Conservation (phyloP, 2,888 invertebrate genomes). For the Philaethria dido region DNA sequence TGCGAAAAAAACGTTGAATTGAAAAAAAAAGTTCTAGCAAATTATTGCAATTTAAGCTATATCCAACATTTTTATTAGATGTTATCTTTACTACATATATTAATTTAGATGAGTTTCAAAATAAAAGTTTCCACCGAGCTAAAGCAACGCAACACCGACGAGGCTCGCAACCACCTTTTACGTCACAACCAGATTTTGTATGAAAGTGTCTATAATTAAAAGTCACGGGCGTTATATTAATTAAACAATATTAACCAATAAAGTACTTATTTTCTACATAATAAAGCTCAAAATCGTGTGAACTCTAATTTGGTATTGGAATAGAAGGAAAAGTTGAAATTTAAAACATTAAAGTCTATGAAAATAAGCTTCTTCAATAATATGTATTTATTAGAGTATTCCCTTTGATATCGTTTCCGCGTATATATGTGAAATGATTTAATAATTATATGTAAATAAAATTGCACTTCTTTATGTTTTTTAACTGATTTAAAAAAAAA, state of each 20-base stretch:
- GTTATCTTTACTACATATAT: not conserved
- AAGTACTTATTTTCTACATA: not conserved
- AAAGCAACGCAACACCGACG: not conserved
- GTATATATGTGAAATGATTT: not conserved
- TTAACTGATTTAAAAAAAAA: too few species aligned
- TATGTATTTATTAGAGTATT: too few species aligned
- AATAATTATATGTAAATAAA: too few species aligned
- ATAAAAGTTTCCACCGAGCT: conserved; percentile 11
- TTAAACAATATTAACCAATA: conserved; percentile 2
- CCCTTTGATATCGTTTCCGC: not conserved
- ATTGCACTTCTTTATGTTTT: too few species aligned
- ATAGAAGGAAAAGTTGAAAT: conserved; percentile 6
- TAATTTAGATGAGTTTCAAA: conserved; percentile 8
- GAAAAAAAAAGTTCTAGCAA: not conserved
- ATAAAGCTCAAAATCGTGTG: not conserved
- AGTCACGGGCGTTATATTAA: conserved; percentile 14
- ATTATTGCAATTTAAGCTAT: too few species aligned
- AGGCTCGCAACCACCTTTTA: conserved; percentile 5
- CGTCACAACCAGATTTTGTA: conserved; percentile 17
- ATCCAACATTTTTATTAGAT: not conserved
- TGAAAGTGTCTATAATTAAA: conserved; percentile 26
- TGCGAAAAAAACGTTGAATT: too few species aligned
- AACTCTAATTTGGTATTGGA: not conserved
- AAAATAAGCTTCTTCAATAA: conserved; percentile 9
- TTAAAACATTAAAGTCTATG: not conserved